Conservation (phyloP, 2,888 invertebrate species). For the Holacanthella duospinosa region DNA sequence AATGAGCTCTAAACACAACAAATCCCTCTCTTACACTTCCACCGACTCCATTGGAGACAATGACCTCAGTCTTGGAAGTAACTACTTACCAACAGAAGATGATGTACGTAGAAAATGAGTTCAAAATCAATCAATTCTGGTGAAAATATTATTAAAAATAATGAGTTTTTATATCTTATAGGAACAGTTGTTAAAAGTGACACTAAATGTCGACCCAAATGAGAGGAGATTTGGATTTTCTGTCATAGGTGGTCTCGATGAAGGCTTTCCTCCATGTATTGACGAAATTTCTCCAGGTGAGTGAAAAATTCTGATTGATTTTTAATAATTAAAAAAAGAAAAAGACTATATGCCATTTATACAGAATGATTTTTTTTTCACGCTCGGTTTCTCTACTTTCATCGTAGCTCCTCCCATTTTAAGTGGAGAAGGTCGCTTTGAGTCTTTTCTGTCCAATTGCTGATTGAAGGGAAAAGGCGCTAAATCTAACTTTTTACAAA, state of each 20-base stretch:
- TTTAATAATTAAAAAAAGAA: too few relatives aligned
- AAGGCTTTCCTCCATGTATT: slow-evolving; percentile 42
- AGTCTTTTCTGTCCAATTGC: too few relatives aligned
- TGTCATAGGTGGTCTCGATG: slow-evolving; percentile 43
- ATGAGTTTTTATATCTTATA: slow-evolving; percentile 6
- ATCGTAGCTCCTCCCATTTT: too few relatives aligned
- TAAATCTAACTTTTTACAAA: too few relatives aligned
- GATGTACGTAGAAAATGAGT: slow-evolving; percentile 25
- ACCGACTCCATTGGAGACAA: slow-evolving; percentile 20
- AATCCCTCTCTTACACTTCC: slow-evolving; percentile 25
- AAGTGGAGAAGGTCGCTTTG: too few relatives aligned
- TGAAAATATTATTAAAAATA: background rate
- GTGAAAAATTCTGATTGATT: slow-evolving; percentile 5
- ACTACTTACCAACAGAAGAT: slow-evolving; percentile 19
- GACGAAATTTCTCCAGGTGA: slow-evolving; percentile 43
- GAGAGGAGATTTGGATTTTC: slow-evolving; percentile 44
- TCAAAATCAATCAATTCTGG: too few relatives aligned
- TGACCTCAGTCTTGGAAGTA: slow-evolving; percentile 11
- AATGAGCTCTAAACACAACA: slow-evolving; percentile 13
- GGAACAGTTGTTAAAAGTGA: slow-evolving; percentile 32
- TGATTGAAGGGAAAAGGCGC: too few relatives aligned
- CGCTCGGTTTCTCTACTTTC: too few relatives aligned
- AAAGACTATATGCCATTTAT: too few relatives aligned
- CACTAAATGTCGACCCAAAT: slow-evolving; percentile 38
- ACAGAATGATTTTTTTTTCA: too few relatives aligned